phyloP scores from a whole-genome alignment of 2,797 vertebrate genomes.

The Petrocephalus schoutedeni region DNA sequence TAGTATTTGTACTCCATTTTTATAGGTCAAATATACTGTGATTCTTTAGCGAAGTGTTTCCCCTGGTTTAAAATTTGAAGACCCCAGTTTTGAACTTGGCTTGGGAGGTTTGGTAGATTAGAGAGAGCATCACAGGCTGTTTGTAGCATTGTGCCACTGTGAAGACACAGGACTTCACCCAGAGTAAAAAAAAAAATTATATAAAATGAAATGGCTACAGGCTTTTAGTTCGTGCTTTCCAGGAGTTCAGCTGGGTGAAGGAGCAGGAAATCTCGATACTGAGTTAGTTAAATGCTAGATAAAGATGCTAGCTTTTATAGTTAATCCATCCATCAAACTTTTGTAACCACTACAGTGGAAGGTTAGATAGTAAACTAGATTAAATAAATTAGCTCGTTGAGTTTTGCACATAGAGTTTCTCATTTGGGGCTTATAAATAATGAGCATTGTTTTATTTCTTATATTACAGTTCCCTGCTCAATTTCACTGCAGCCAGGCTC shows the following conservation, averaged over 20 bases:
- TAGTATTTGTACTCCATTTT: neutral
- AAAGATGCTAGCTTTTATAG: neutral
- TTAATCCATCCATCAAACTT: neutral
- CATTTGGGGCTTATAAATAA: neutral
- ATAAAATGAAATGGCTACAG: neutral
- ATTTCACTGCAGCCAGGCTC: neutral
- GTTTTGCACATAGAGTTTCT: neutral
- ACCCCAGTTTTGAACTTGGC: neutral
- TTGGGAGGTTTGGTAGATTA: neutral
- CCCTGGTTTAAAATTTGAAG: neutral
- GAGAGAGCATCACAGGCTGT: neutral
- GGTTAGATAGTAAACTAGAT: neutral
- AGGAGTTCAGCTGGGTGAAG: neutral
- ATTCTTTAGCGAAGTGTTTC: neutral
- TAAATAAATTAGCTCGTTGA: neutral
- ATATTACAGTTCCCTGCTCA: neutral
- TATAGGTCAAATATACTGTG: neutral
- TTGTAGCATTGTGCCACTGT: neutral
- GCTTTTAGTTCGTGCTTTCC: neutral
- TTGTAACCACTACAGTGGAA: neutral
- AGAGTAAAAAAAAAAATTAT: neutral
- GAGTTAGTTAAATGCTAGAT: neutral
- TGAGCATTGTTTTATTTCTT: neutral
- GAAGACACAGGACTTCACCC: neutral
- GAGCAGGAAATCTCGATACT: neutral